These are phyloP conservation scores for Lagopus muta DNA, from an alignment of 2,113 vertebrate genomes.

Conservation along the genomic window DNA sequence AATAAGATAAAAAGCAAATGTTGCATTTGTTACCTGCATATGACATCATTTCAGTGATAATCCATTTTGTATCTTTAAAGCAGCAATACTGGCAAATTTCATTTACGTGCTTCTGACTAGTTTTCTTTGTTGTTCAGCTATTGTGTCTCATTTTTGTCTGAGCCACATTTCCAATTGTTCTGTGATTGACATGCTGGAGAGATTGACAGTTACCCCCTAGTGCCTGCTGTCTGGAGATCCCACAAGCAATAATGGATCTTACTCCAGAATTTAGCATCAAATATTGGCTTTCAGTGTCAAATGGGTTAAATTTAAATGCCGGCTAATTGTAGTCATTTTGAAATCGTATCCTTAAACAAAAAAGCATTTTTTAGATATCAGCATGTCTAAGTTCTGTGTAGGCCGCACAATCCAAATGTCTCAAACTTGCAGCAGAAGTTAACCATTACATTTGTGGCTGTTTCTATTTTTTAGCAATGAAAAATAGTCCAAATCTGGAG, in stretches of 20 bases:
- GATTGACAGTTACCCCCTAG: slow-evolving; percentile 77
- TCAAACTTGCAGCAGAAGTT: not conserved
- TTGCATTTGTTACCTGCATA: slow-evolving; percentile 7
- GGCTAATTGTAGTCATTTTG: slow-evolving; percentile 66
- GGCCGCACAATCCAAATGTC: not conserved
- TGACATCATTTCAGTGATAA: slow-evolving; percentile 7
- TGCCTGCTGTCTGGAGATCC: slow-evolving; percentile 73
- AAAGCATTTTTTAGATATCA: slow-evolving; percentile 30
- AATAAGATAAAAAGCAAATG: not conserved
- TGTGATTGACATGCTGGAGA: slow-evolving; percentile 60
- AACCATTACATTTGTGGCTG: not conserved
- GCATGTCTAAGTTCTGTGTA: not conserved
- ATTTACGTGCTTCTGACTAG: slow-evolving; percentile 38
- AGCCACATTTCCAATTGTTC: slow-evolving; percentile 72
- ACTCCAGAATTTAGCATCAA: slow-evolving; percentile 72
- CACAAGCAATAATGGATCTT: slow-evolving; percentile 76
- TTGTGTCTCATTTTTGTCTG: slow-evolving; percentile 71
- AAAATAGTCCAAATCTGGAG: not conserved
- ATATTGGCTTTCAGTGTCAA: slow-evolving; percentile 76
- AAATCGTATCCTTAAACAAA: slow-evolving; percentile 63
- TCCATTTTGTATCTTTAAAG: slow-evolving; percentile 25
- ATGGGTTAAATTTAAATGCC: slow-evolving; percentile 73
- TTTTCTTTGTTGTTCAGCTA: slow-evolving; percentile 73
- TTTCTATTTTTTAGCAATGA: not conserved
- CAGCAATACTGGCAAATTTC: slow-evolving; percentile 35